These are phyloP conservation scores for Drosophila setosimentum DNA, from an alignment of 2,888 invertebrate genomes.

Conservation along the genomic window DNA sequence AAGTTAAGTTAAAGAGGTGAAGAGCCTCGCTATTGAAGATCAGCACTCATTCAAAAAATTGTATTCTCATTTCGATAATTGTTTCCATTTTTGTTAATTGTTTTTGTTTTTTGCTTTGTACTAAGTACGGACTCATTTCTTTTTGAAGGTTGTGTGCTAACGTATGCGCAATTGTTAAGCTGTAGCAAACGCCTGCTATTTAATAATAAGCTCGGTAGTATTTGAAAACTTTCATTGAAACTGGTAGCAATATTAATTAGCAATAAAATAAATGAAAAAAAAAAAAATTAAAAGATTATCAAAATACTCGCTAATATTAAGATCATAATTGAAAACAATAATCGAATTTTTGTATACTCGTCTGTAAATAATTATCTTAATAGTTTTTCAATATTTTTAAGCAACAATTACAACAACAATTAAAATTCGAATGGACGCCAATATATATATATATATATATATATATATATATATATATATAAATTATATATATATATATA, in stretches of 20 bases:
- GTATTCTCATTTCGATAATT: slow-evolving; percentile 6
- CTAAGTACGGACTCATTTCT: slow-evolving; percentile 29
- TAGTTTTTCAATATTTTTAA: slow-evolving; percentile 31
- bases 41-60: slow-evolving; percentile 8
- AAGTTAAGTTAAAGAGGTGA: slow-evolving; percentile 18
- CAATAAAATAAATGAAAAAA: neutral
- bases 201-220: slow-evolving; percentile 9
- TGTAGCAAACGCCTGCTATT: slow-evolving; percentile 29
- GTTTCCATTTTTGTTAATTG: slow-evolving; percentile 4
- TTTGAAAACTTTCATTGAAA: slow-evolving; percentile 5
- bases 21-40: slow-evolving; percentile 2
- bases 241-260: slow-evolving; percentile 19
- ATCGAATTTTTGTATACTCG: slow-evolving; percentile 24
- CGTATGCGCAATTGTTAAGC: slow-evolving; percentile 68
- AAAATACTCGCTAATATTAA: slow-evolving; percentile 5
- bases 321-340: slow-evolving; percentile 19
- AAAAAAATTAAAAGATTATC: neutral
- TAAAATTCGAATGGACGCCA: slow-evolving; percentile 57
- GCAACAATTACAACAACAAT: slow-evolving; percentile 70
- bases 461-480: slow-evolving; percentile 35
- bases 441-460: slow-evolving; percentile 36
- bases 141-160: slow-evolving; percentile 68
- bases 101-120: neutral
- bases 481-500: too few species aligned
- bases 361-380: slow-evolving; percentile 23